A percentile compares a stretch with the other conserved stretches of the same genome.
Conservation (phyloP, 1,140 invertebrate genomes). For the Magallana ariakensis region DNA sequence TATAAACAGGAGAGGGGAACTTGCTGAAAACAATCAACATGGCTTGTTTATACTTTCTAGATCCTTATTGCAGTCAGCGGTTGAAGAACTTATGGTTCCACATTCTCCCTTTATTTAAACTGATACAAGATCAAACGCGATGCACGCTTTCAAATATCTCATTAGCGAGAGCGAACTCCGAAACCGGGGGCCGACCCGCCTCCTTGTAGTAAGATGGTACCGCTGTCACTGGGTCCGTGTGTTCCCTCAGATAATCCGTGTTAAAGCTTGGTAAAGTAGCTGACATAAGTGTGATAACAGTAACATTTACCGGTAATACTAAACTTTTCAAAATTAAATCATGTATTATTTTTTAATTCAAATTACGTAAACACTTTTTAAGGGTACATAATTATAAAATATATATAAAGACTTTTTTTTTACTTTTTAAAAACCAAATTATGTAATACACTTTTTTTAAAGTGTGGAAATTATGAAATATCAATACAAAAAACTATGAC, state of each 20-base stretch:
- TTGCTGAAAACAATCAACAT: conserved; percentile 10
- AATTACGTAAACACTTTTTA: too few species aligned
- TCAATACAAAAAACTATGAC: too few species aligned
- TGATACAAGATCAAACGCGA: conserved; percentile 27
- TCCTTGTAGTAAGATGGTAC: neutral
- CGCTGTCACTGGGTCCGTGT: neutral
- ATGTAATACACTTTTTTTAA: too few species aligned
- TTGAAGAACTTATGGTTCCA: conserved; percentile 27
- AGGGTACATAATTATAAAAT: too few species aligned
- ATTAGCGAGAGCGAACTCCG: conserved; percentile 17
- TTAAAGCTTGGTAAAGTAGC: too few species aligned
- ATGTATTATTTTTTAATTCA: too few species aligned
- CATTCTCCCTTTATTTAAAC: conserved; percentile 17
- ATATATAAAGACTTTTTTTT: too few species aligned
- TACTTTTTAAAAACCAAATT: too few species aligned
- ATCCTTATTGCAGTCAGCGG: conserved; percentile 5
- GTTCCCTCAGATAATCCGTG: neutral
- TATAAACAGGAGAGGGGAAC: neutral
- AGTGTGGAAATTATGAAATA: too few species aligned
- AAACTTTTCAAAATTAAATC: too few species aligned
- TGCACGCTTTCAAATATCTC: conserved; percentile 19
- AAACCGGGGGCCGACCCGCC: neutral
- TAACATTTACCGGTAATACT: too few species aligned
- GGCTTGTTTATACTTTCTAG: neutral
- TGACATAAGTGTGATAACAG: too few species aligned